Conservation (phyloP, 2,113 vertebrate genomes). For the Pteronura brasiliensis region DNA sequence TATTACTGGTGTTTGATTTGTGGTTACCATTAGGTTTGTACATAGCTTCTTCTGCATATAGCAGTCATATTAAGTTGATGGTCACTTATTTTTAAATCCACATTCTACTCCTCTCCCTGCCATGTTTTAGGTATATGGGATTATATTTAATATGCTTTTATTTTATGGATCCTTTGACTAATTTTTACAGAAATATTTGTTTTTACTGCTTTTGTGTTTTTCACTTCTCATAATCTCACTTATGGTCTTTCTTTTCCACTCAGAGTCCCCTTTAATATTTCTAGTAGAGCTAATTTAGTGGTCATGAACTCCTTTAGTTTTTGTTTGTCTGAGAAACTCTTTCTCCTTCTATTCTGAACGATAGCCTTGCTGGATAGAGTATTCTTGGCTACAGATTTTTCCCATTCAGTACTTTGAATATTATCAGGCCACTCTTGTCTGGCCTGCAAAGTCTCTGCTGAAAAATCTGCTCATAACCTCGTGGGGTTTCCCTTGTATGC, state of each 20-base stretch:
- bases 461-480: not conserved
- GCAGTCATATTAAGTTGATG: not conserved
- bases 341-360: not conserved
- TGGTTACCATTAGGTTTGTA: not conserved
- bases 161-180: not conserved
- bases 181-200: not conserved
- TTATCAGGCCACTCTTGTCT: not conserved
- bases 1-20: not conserved
- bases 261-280: not conserved
- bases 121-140: not conserved
- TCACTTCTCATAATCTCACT: not conserved
- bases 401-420: not conserved
- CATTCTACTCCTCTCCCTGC: not conserved
- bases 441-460: not conserved
- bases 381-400: not conserved
- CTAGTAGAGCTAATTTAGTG: not conserved
- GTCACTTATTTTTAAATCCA: not conserved
- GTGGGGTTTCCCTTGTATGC: not conserved
- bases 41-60: not conserved
- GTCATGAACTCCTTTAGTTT: not conserved
- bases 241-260: not conserved
- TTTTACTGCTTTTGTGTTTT: not conserved
- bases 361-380: not conserved
- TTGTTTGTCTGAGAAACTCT: not conserved
- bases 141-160: not conserved